Evolutionary conservation across 2,113 vertebrate genomes (phyloP).

Genomic region (Crotalus horridus): DNA sequence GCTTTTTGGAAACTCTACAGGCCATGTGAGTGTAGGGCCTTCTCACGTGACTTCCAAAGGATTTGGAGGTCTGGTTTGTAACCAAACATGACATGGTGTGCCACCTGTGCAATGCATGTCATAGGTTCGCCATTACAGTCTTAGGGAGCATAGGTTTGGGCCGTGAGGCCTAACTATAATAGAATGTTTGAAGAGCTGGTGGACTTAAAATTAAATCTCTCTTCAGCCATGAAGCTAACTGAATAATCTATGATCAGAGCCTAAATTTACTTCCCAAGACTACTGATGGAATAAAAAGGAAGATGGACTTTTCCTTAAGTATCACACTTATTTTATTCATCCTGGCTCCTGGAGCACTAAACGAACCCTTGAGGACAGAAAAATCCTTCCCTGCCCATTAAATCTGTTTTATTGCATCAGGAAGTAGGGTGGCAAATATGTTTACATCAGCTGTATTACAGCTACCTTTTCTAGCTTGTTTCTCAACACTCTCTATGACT

Average conservation of each 20-base stretch:
- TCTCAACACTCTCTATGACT: neutral
- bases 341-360: neutral
- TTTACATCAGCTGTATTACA: neutral
- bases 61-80: too few relatives aligned
- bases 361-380: neutral
- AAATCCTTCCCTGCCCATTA: neutral
- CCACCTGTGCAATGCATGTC: too few relatives aligned
- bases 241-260: neutral
- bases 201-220: neutral
- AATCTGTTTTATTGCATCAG: neutral
- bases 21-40: too few relatives aligned
- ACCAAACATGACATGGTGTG: too few relatives aligned
- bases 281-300: neutral
- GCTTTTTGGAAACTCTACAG: too few relatives aligned
- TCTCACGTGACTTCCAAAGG: too few relatives aligned
- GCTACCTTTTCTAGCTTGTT: neutral
- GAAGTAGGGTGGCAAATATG: neutral
- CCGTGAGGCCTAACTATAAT: neutral
- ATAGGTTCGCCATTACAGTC: too few relatives aligned
- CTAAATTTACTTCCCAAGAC: neutral
- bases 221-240: neutral
- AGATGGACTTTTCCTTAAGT: neutral
- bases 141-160: neutral
- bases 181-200: neutral
- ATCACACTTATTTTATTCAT: neutral